These are phyloP conservation scores for Enteromius paludinosus DNA, from an alignment of 2,797 vertebrate species.

Conservation along the genomic window DNA sequence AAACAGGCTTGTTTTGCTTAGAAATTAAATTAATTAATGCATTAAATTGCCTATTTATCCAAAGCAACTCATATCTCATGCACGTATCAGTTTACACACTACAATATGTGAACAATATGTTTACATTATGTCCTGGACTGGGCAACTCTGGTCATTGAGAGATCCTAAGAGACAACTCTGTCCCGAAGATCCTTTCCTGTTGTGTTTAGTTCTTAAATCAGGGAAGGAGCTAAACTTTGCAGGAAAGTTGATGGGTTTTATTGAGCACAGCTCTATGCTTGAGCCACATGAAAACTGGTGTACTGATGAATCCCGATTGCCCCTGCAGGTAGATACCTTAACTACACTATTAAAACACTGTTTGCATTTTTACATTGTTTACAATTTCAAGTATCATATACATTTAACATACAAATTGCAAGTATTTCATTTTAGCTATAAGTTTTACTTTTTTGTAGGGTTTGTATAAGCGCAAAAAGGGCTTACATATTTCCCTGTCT, in stretches of 20 bases:
- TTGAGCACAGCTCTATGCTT: neutral
- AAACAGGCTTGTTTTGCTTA: neutral
- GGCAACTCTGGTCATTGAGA: too few species aligned
- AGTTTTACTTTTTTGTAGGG: neutral
- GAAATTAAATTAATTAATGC: neutral
- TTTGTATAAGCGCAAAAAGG: neutral
- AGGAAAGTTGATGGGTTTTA: neutral
- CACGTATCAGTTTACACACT: neutral
- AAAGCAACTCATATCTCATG: neutral
- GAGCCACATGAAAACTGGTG: neutral
- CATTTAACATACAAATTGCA: neutral
- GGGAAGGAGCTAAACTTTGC: neutral
- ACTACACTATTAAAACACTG: neutral
- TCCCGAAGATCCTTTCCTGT: too few species aligned
- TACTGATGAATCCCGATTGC: neutral
- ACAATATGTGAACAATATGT: neutral
- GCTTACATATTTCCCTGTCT: neutral
- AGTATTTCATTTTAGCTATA: neutral
- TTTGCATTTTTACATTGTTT: neutral
- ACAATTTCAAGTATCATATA: neutral
- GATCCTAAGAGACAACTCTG: neutral
- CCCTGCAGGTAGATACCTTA: neutral
- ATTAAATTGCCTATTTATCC: neutral
- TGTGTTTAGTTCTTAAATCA: neutral
- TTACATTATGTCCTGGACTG: neutral